A percentile compares a stretch with the other conserved stretches of the same genome.
These are phyloP conservation scores for Corella eumyota DNA, from an alignment of 23 tunicate genomes.

Conservation along the genomic window DNA sequence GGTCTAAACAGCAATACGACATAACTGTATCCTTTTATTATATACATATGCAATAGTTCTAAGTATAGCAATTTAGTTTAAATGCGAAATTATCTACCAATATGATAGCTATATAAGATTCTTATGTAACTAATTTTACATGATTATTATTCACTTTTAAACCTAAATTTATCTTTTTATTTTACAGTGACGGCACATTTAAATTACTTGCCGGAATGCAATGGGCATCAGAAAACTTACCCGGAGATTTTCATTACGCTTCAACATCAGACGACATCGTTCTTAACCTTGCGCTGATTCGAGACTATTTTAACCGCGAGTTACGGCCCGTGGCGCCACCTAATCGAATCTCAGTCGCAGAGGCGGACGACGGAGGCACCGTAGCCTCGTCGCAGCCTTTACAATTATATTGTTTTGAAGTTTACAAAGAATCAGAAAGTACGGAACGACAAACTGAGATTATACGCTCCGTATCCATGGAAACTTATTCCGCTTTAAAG, in stretches of 20 bases:
- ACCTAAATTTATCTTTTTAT: too few species aligned
- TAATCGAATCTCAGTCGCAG: neutral
- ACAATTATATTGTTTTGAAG: slow-evolving; percentile 25
- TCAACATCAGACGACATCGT: slow-evolving; percentile 32
- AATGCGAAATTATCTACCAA: too few species aligned
- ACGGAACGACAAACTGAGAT: neutral
- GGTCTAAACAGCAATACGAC: too few species aligned
- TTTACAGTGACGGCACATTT: neutral
- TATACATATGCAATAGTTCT: too few species aligned
- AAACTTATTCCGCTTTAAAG: slow-evolving; percentile 4
- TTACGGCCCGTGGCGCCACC: slow-evolving; percentile 9
- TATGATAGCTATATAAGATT: too few species aligned
- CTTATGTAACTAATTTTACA: too few species aligned
- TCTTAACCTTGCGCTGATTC: slow-evolving; percentile 19
- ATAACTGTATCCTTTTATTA: too few species aligned
- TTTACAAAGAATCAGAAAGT: slow-evolving; percentile 7
- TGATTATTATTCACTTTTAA: too few species aligned
- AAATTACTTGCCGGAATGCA: slow-evolving; percentile 25
- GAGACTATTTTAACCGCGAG: slow-evolving; percentile 4
- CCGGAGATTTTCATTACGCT: slow-evolving; percentile 41
- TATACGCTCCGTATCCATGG: slow-evolving; percentile 4
- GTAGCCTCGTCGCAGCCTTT: slow-evolving; percentile 29
- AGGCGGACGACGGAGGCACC: slow-evolving; percentile 12
- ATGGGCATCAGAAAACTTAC: slow-evolving; percentile 38
- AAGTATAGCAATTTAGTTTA: too few species aligned